Conservation (phyloP, 2,888 invertebrate genomes). For the Rhagophthalmus giganteus region DNA sequence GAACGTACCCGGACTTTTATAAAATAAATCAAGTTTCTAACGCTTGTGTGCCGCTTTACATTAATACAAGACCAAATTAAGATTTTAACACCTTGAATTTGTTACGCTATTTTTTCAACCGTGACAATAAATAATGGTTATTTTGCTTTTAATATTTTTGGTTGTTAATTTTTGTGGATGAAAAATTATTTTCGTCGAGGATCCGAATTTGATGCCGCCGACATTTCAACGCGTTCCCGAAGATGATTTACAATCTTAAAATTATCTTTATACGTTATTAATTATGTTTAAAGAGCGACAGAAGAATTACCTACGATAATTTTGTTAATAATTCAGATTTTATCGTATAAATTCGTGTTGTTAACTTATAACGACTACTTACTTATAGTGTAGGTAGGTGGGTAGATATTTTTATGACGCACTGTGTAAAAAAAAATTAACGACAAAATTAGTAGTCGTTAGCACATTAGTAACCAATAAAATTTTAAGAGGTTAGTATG, state of each 20-base stretch:
- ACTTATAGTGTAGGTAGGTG: not conserved
- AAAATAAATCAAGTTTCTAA: slow-evolving; percentile 9
- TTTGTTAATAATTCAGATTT: too few relatives aligned
- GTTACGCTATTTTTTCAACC: slow-evolving; percentile 33
- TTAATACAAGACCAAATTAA: slow-evolving; percentile 24
- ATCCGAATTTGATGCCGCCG: slow-evolving; percentile 37
- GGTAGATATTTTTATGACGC: not conserved
- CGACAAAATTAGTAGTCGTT: too few relatives aligned
- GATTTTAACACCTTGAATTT: slow-evolving; percentile 41
- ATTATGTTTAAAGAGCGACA: slow-evolving; percentile 22
- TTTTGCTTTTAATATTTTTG: slow-evolving; percentile 38
- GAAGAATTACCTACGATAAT: too few relatives aligned
- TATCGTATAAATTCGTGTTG: too few relatives aligned
- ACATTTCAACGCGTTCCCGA: slow-evolving; percentile 32
- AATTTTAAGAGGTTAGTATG: too few relatives aligned
- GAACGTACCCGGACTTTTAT: not conserved
- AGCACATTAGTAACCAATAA: too few relatives aligned
- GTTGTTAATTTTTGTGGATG: slow-evolving; percentile 44
- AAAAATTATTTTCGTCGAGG: slow-evolving; percentile 43
- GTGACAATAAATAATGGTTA: slow-evolving; percentile 37
- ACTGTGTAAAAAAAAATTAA: too few relatives aligned
- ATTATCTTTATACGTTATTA: slow-evolving; percentile 22
- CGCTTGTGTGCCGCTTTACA: slow-evolving; percentile 27
- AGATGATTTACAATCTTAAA: slow-evolving; percentile 35
- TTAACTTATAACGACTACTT: not conserved